Conservation (phyloP, 64 coral and sea anemone genomes). For the Montipora foliosa region DNA sequence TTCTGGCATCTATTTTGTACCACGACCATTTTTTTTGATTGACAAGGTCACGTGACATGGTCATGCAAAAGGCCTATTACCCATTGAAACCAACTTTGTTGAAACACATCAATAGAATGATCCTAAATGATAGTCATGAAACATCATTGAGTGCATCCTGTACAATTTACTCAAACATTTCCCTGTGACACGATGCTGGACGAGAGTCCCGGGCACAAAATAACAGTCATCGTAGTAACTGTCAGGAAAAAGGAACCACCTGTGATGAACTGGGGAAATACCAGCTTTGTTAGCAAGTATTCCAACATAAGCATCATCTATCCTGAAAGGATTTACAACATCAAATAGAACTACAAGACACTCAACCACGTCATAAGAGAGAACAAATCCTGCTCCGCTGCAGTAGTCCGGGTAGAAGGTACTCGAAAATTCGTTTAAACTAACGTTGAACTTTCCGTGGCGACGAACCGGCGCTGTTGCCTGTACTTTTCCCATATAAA, state of each 20-base stretch:
- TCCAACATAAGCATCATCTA: slow-evolving; percentile 76
- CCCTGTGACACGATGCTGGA: slow-evolving; percentile 68
- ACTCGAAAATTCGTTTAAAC: slow-evolving; percentile 7
- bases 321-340: slow-evolving; percentile 42
- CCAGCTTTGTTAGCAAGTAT: slow-evolving; percentile 35
- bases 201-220: slow-evolving; percentile 35
- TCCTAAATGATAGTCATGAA: neutral
- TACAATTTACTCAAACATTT: slow-evolving; percentile 51
- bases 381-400: slow-evolving; percentile 63
- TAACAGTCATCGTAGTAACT: slow-evolving; percentile 40
- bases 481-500: slow-evolving; percentile 69
- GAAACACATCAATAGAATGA: slow-evolving; percentile 5
- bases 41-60: too few relatives aligned
- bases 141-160: slow-evolving; percentile 2
- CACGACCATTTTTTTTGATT: too few relatives aligned
- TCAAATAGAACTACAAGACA: slow-evolving; percentile 41
- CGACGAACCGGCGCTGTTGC: slow-evolving; percentile 8
- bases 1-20: too few relatives aligned
- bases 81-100: too few relatives aligned
- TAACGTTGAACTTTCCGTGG: slow-evolving; percentile 15
- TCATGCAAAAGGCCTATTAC: too few relatives aligned
- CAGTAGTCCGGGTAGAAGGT: slow-evolving; percentile 50
- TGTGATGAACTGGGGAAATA: slow-evolving; percentile 9
- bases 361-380: slow-evolving; percentile 56
- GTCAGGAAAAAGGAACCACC: slow-evolving; percentile 6